These are phyloP conservation scores for Fringilla coelebs DNA, from an alignment of 2,797 vertebrate species.

Conservation along the genomic window DNA sequence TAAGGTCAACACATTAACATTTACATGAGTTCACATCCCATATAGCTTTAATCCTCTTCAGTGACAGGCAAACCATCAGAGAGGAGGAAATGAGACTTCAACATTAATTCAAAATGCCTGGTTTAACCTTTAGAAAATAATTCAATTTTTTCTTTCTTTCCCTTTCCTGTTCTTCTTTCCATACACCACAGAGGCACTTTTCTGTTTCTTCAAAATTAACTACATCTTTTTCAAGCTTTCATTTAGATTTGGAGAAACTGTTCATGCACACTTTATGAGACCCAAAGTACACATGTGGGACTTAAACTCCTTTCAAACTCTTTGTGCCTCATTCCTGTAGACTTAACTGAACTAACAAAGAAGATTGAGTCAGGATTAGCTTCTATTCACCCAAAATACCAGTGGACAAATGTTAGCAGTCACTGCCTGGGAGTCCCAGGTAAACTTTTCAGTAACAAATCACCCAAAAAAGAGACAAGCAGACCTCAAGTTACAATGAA, in stretches of 20 bases:
- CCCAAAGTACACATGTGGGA: not conserved
- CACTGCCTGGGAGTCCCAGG: not conserved
- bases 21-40: slow-evolving; percentile 38
- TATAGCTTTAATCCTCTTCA: slow-evolving; percentile 26
- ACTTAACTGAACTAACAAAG: not conserved
- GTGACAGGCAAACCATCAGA: slow-evolving; percentile 13
- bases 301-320: not conserved
- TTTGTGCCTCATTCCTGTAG: not conserved
- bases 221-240: not conserved
- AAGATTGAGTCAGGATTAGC: not conserved
- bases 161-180: not conserved
- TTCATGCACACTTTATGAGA: not conserved
- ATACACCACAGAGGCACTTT: not conserved
- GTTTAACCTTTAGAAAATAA: slow-evolving; percentile 56
- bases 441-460: not conserved
- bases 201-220: not conserved
- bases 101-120: slow-evolving; percentile 42
- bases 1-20: slow-evolving; percentile 60
- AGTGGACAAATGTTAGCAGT: not conserved
- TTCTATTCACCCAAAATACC: not conserved
- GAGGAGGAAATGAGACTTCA: slow-evolving; percentile 36
- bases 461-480: not conserved
- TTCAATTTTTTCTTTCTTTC: slow-evolving; percentile 5
- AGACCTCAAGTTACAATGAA: not conserved
- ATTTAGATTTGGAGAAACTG: slow-evolving; percentile 6